Base-by-base conservation (phyloP, 2,797 vertebrate species). In the Scomberomorus guttatus region DNA sequence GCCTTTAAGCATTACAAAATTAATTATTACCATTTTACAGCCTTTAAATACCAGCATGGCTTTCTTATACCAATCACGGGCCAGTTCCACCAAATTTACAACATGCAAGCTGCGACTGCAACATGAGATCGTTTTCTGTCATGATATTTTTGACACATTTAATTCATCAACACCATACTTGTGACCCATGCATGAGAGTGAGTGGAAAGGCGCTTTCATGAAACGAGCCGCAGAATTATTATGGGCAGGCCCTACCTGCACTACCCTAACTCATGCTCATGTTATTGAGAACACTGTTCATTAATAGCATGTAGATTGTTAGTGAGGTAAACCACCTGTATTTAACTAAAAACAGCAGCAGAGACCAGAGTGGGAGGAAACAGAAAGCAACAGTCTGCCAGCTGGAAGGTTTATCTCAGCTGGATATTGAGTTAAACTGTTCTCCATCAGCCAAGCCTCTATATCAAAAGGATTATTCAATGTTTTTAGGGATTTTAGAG, bases 401-500 rank as follows among this genome's bases (percentile, higher is more conserved):
- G 32, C 2, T 24, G 34, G 14, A 72, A 29, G 6, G 13, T 51
- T 46, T 50, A 24, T 37, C 52, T 44, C 42, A 48, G 25, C 3
- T 39, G 6, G 27, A 12, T 44, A 24, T 27, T 9, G 11, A 24
- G 11, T 55, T 50, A 1, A 20, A 60, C 15, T 25, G 5, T 22
- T 71, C 22, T 60, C 37, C 34, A 34, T 34, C 61, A 6, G 22
- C 17, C 5, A 58, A 17, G 1, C 7, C 29, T 64, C 32, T 14
- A 5, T 3, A 27, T 20, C 6, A 20, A 1, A 0, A 65, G 10
- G 10, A 32, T 50, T 48, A 51, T 34, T 39, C 2, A 3, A 0
- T 50, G 24, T 15, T 56, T 27, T 48, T 11, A 10, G 32, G 2
- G 1, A 42, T 48, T 51, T 20, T 7, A 17, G 5, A 50, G 3